Conservation (phyloP, 2,797 vertebrate genomes). For the Chaenodraco wilsoni region DNA sequence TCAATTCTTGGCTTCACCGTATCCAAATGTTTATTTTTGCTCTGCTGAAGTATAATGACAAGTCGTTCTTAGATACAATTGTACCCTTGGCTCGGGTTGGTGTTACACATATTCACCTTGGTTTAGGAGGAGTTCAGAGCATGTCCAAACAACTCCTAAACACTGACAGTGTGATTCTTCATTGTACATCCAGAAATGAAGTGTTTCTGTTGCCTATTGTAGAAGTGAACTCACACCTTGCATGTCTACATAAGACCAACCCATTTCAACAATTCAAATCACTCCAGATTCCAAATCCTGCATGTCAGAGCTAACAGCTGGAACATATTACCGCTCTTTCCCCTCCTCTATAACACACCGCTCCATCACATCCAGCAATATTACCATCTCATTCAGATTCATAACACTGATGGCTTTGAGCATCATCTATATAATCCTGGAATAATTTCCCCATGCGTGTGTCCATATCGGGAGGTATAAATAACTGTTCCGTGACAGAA, state of each 20-base stretch:
- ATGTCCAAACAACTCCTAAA: conserved; percentile 63
- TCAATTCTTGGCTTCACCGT: conserved; percentile 81
- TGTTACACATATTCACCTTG: conserved; percentile 59
- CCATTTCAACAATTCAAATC: conserved; percentile 59
- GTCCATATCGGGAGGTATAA: conserved; percentile 59
- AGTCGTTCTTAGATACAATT: conserved; percentile 73
- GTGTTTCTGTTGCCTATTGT: conserved; percentile 26
- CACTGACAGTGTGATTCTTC: conserved; percentile 33
- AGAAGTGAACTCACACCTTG: conserved; percentile 19
- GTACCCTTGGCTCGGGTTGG: conserved; percentile 68
- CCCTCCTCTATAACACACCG: conserved; percentile 56
- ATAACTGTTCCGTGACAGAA: conserved; percentile 68
- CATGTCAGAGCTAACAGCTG: conserved; percentile 70
- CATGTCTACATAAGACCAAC: conserved; percentile 13
- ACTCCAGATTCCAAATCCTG: conserved; percentile 65
- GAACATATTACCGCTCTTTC: conserved; percentile 64
- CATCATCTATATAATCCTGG: conserved; percentile 75
- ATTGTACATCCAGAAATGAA: conserved; percentile 33
- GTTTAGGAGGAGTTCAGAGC: conserved; percentile 57
- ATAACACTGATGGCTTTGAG: conserved; percentile 68
- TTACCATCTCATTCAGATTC: conserved; percentile 79
- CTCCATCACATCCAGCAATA: conserved; percentile 58
- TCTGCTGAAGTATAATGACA: conserved; percentile 75
- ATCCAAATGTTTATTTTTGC: conserved; percentile 83
- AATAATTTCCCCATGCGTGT: conserved; percentile 64